These are phyloP conservation scores for Chironomus tentans DNA, from an alignment of 2,888 invertebrate species.

Conservation along the genomic window DNA sequence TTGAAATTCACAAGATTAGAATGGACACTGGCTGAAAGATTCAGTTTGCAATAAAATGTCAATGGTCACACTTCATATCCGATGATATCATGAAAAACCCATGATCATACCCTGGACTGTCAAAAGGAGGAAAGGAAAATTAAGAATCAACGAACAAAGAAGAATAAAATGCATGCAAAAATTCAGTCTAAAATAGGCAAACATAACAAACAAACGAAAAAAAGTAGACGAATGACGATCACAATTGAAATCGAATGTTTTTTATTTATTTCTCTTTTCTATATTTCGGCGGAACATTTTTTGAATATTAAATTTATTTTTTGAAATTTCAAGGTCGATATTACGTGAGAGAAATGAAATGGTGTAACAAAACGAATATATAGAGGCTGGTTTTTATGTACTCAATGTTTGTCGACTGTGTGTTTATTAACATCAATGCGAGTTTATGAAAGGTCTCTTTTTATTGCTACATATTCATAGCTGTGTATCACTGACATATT, in stretches of 20 bases:
- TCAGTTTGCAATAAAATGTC: too few relatives aligned
- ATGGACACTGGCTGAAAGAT: too few relatives aligned
- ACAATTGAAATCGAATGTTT: slow-evolving; percentile 20
- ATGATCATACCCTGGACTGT: too few relatives aligned
- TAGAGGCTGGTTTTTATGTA: slow-evolving; percentile 8
- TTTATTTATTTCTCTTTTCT: too few relatives aligned
- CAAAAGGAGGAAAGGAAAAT: too few relatives aligned
- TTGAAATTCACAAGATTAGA: too few relatives aligned
- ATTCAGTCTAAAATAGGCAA: not conserved
- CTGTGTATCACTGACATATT: not conserved
- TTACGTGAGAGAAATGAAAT: slow-evolving; percentile 27
- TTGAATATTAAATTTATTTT: not conserved
- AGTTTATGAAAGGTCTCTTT: slow-evolving; percentile 4
- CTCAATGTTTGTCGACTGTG: not conserved
- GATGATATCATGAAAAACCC: too few relatives aligned
- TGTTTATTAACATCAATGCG: not conserved
- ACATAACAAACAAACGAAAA: not conserved
- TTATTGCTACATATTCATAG: not conserved
- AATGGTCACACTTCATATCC: too few relatives aligned
- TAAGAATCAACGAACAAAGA: not conserved
- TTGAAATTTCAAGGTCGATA: slow-evolving; percentile 25
- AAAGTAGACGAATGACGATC: not conserved
- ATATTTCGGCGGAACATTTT: slow-evolving; percentile 10
- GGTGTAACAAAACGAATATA: slow-evolving; percentile 12
- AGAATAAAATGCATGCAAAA: not conserved